Evolutionary conservation across 2,888 invertebrate genomes (phyloP).

Genomic region (Ophion ellenae): DNA sequence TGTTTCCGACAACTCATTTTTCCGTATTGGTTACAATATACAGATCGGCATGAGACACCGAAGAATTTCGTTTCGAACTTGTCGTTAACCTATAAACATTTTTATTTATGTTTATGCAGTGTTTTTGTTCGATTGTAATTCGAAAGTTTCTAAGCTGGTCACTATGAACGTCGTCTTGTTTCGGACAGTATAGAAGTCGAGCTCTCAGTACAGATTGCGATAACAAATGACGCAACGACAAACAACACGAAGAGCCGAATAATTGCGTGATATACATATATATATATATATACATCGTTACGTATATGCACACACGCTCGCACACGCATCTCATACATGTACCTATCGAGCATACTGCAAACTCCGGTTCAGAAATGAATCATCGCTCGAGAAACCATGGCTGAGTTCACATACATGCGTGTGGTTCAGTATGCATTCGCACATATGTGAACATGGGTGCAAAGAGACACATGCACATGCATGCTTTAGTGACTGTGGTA

Average conservation of each 20-base stretch:
- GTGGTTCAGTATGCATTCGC: neutral
- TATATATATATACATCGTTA: neutral
- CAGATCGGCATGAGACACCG: no score
- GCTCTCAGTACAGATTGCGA: constrained; percentile 65
- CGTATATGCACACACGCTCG: neutral
- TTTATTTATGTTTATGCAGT: neutral
- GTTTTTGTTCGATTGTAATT: constrained; percentile 2
- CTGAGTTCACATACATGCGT: constrained; percentile 20
- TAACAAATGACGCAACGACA: constrained; percentile 70
- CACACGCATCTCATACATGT: neutral
- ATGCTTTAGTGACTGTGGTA: neutral
- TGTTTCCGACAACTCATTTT: no score
- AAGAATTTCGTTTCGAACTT: no score
- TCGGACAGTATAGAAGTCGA: neutral
- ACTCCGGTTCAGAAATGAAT: constrained; percentile 53
- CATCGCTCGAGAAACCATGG: constrained; percentile 43
- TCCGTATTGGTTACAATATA: no score
- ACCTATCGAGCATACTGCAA: neutral
- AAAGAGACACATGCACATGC: neutral
- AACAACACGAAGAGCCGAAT: constrained; percentile 65
- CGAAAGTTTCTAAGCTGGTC: neutral
- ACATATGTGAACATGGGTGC: neutral
- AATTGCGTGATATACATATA: constrained; percentile 48
- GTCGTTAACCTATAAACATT: neutral
- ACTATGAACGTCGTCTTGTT: neutral